A percentile compares a stretch with the other conserved stretches of the same genome.
phyloP scores from a whole-genome alignment of 2,888 invertebrate genomes.

The Euzetes globulus region DNA sequence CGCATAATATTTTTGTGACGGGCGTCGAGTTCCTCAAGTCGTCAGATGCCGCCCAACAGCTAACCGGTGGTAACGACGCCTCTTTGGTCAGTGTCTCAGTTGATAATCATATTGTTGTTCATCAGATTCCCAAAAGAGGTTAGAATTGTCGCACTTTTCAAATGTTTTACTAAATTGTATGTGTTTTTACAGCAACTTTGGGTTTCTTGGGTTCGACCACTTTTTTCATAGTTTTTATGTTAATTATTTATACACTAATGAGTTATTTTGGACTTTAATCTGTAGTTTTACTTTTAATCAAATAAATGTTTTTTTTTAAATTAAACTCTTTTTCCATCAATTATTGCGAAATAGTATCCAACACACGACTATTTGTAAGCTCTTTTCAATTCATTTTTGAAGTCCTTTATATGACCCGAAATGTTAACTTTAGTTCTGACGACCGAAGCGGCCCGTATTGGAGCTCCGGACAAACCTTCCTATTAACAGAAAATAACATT shows the following conservation, averaged over 20 bases:
- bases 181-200: constrained; percentile 38
- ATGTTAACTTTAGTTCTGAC: constrained; percentile 6
- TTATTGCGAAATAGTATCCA: not conserved
- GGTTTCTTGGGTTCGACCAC: constrained; percentile 39
- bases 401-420: not conserved
- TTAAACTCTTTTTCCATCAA: not conserved
- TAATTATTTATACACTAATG: constrained; percentile 41
- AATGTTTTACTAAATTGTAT: not conserved
- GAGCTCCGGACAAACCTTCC: not conserved
- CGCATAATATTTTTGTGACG: constrained; percentile 95
- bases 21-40: constrained; percentile 82
- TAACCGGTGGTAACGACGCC: constrained; percentile 58
- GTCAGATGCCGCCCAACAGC: constrained; percentile 42
- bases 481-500: not conserved
- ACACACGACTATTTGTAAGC: not conserved
- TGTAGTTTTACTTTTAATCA: not conserved
- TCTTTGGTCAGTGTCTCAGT: constrained; percentile 90
- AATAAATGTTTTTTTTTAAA: not conserved
- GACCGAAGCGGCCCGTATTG: not conserved
- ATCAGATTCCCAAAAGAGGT: constrained; percentile 60
- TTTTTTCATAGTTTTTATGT: constrained; percentile 40
- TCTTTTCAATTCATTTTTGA: constrained; percentile 5
- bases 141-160: constrained; percentile 5
- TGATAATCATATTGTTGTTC: constrained; percentile 85
- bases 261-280: constrained; percentile 37